Evolutionary conservation across 2,113 vertebrate genomes (phyloP).

Genomic region (Elanus axillaris): DNA sequence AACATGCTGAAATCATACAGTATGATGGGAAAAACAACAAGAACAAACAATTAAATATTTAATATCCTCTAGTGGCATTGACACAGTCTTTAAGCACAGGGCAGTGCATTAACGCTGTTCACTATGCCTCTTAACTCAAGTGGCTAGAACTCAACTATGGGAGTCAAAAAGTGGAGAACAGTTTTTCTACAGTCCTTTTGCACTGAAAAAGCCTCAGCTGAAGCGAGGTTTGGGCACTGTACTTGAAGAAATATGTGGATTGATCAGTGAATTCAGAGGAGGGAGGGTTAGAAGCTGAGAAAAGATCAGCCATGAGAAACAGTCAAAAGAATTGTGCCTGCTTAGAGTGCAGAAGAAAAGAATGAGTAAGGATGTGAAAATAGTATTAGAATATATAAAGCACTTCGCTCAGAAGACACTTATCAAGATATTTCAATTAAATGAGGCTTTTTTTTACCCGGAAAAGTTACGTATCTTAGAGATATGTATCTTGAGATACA

Average conservation of each 20-base stretch:
- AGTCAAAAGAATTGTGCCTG: neutral
- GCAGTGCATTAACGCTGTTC: neutral
- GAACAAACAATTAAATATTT: slow-evolving; percentile 35
- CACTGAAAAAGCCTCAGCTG: neutral
- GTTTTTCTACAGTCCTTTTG: neutral
- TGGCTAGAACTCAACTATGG: neutral
- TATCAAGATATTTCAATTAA: neutral
- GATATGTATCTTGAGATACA: no score
- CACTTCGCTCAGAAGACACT: neutral
- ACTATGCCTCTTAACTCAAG: neutral
- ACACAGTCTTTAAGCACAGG: neutral
- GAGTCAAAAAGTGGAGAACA: neutral
- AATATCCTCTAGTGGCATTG: neutral
- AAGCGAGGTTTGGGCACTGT: neutral
- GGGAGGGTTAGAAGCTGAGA: neutral
- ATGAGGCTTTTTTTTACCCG: neutral
- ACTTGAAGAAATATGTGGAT: neutral
- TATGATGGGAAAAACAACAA: neutral
- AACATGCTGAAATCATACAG: neutral
- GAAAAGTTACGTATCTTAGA: neutral
- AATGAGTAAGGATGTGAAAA: neutral
- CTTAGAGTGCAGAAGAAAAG: neutral
- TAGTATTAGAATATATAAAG: neutral
- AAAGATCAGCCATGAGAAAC: neutral
- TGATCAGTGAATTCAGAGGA: neutral